These are phyloP conservation scores for Chaetophractus vellerosus DNA, from an alignment of 2,797 vertebrate species.

Conservation along the genomic window DNA sequence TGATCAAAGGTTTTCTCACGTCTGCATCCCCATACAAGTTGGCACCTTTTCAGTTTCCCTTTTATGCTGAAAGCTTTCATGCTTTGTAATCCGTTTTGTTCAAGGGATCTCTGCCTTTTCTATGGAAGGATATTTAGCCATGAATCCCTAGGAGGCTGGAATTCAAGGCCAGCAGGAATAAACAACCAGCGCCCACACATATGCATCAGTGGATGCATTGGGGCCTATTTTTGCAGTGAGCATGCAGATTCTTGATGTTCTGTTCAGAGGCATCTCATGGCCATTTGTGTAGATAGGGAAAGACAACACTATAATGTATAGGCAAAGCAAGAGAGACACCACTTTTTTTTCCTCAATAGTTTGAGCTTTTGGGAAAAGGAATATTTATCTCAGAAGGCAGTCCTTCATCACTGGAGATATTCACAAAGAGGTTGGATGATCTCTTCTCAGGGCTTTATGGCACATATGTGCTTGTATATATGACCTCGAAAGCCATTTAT, in stretches of 20 bases:
- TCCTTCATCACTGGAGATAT: background rate
- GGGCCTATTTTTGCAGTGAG: background rate
- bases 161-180: background rate
- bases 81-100: constrained; percentile 25
- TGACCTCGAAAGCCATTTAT: background rate
- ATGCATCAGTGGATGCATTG: background rate
- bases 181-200: background rate
- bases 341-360: background rate
- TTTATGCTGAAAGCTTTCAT: constrained; percentile 39
- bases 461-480: background rate
- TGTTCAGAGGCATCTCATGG: no score
- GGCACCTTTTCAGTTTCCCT: constrained; percentile 22
- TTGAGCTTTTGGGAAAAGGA: background rate
- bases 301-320: background rate
- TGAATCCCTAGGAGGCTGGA: background rate
- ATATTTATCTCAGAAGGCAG: background rate
- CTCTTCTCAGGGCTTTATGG: background rate
- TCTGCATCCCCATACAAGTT: background rate
- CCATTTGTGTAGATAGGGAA: background rate
- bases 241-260: background rate
- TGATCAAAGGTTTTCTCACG: constrained; percentile 66
- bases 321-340: background rate
- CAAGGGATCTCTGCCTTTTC: background rate
- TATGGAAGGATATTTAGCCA: background rate
- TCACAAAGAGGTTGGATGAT: background rate